Percentiles rank a stretch among this genome's conserved stretches.
Conservation (phyloP, 1,140 invertebrate species). For the Maniola jurtina region DNA sequence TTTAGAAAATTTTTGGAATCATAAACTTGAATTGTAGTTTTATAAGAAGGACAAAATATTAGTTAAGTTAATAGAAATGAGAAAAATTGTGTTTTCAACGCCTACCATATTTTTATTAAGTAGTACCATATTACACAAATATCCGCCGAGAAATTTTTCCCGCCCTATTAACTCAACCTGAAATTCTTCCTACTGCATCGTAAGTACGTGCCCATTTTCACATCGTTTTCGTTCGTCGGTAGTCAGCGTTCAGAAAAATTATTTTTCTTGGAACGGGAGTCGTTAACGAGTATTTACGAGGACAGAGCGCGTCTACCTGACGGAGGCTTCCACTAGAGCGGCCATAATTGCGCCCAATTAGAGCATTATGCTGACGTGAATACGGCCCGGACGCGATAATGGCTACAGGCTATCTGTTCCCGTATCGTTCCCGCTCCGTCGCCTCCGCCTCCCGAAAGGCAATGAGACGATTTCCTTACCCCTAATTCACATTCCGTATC, state of each 20-base stretch:
- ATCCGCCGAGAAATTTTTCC: slow-evolving; percentile 47
- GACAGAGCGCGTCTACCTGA: slow-evolving; percentile 66
- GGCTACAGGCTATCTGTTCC: slow-evolving; percentile 64
- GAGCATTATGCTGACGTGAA: slow-evolving; percentile 76
- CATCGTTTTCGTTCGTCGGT: slow-evolving; percentile 57
- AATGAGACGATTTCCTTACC: slow-evolving; percentile 62
- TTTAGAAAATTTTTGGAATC: too few relatives aligned
- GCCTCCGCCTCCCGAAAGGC: slow-evolving; percentile 40
- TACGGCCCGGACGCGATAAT: slow-evolving; percentile 69
- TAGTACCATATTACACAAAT: slow-evolving; percentile 43
- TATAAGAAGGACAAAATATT: too few relatives aligned
- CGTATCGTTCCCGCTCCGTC: slow-evolving; percentile 24
- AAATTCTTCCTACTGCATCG: slow-evolving; percentile 48
- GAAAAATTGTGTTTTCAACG: neutral
- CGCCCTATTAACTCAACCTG: slow-evolving; percentile 56
- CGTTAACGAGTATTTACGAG: slow-evolving; percentile 77
- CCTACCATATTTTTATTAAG: slow-evolving; percentile 27
- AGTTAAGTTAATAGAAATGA: too few relatives aligned
- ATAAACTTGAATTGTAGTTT: too few relatives aligned
- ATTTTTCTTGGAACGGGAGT: slow-evolving; percentile 68
- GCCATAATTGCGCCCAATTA: slow-evolving; percentile 75
- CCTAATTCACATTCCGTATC: slow-evolving; percentile 68
- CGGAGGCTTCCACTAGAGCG: slow-evolving; percentile 62
- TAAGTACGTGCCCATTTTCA: slow-evolving; percentile 63
- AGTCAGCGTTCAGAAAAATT: slow-evolving; percentile 68